Evolutionary conservation across 1,140 invertebrate genomes (phyloP), one percentile per base, ranked within the genome.

Genomic region (Sogatella furcifera): DNA sequence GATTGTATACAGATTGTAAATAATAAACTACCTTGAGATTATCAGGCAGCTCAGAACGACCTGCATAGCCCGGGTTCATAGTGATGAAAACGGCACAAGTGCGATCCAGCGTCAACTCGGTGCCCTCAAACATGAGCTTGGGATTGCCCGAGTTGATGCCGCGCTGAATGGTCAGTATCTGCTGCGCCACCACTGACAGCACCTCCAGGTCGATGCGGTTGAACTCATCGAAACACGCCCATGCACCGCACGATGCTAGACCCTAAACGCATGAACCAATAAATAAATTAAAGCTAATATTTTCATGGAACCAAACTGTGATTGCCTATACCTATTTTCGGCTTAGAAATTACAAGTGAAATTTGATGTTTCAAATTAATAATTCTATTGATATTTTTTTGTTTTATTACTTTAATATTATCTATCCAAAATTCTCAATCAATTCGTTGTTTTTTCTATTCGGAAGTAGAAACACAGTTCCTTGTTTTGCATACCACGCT

Each of bases 181-280:
- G 90, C 72, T 94, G 90, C 0, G 90, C 90, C 3, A 94, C 89
- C 1, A 97, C 93, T 0, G 94, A 98, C 28, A 97, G 70, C 42
- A 97, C 94, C 73, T 90, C 88, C 34, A 90, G 69, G 68, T 90
- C 86, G 62, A 90, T 90, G 11, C 88, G 80, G 70, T 90, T 89
- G 72, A 98, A 97, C 74, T 98, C 95, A 70, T 98, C 95, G 70
- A 98, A 97, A 73, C 95, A 98, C 0, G 92, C 91, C 94, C 94
- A 97, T 1, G 95, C 93, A 9, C 95, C 95, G 69, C 91, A 94
- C 0, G 93, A 92, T 3, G 93, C 92, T 43, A 97, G 74, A 61
- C 95, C 95, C 86, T 85, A 55, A 28, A 28, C 24, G 6, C 24
- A 6, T 6, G 6, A 28, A 28, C 24, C 2, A 28, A 28, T 4